phyloP scores from a whole-genome alignment of 2,888 invertebrate species.

The Noctua pronuba region DNA sequence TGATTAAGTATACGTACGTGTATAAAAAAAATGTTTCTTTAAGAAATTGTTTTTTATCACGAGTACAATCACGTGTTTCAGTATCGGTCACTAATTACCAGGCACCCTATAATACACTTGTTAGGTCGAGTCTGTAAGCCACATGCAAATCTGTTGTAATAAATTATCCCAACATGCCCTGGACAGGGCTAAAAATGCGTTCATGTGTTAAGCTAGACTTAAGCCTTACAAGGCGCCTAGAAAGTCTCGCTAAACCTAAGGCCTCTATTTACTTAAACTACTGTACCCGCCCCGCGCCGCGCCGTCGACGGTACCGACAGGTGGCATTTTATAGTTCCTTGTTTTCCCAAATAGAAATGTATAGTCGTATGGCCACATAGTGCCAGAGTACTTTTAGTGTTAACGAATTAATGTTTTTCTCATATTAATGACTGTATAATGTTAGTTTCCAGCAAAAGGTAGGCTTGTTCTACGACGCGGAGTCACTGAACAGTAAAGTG shows the following conservation, averaged over 20 bases:
- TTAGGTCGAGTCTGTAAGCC: background rate
- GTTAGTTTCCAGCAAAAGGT: conserved; percentile 84
- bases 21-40: too few species aligned
- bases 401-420: background rate
- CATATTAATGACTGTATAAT: conserved; percentile 1
- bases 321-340: background rate
- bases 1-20: too few species aligned
- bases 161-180: background rate
- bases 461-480: conserved; percentile 81
- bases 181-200: background rate
- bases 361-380: background rate
- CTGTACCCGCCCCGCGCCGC: background rate
- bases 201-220: background rate
- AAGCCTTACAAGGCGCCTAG: background rate
- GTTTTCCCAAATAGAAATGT: background rate
- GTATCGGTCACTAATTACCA: too few species aligned
- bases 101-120: too few species aligned
- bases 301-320: background rate
- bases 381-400: background rate
- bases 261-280: background rate
- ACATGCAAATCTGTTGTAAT: background rate
- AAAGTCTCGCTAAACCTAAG: background rate
- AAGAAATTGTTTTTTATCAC: too few species aligned
- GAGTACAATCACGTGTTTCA: too few species aligned
- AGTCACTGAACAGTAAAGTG: conserved; percentile 72